Evolutionary conservation across 1,140 invertebrate species (phyloP).

Genomic region (Drosophila leontia): DNA sequence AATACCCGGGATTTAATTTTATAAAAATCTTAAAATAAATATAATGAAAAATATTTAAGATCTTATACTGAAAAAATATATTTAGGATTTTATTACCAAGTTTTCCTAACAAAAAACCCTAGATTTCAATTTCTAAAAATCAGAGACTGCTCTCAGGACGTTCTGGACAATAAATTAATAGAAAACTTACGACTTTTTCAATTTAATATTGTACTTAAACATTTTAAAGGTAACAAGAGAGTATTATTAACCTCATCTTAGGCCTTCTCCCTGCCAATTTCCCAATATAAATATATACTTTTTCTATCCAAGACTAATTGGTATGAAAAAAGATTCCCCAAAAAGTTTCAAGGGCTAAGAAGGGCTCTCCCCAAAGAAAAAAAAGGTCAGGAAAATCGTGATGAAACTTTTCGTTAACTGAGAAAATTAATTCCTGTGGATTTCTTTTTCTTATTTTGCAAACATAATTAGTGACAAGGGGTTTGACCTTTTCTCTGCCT

Average conservation of each 20-base stretch:
- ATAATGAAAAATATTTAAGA: not conserved
- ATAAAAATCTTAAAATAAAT: not conserved
- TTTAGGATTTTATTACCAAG: not conserved
- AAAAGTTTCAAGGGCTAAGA: slow-evolving; percentile 45
- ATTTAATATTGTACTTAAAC: too few relatives aligned
- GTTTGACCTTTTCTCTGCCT: slow-evolving; percentile 8
- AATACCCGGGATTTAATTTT: not conserved
- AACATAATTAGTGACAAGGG: slow-evolving; percentile 38
- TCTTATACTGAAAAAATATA: not conserved
- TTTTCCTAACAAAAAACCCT: not conserved
- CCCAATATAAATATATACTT: not conserved
- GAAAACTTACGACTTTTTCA: not conserved
- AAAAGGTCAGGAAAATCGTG: slow-evolving; percentile 24
- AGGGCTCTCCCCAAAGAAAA: slow-evolving; percentile 19
- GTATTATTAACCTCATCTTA: too few relatives aligned
- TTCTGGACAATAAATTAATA: not conserved
- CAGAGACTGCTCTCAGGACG: not conserved
- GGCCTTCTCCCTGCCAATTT: not conserved
- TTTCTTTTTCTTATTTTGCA: not conserved
- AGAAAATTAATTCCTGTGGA: slow-evolving; percentile 44
- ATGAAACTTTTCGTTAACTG: slow-evolving; percentile 14
- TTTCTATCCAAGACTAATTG: not conserved
- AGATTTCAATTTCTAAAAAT: not conserved
- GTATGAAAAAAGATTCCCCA: slow-evolving; percentile 5
- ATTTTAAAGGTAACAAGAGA: not conserved